Evolutionary conservation across 2,888 invertebrate species (phyloP).

Genomic region (Agelastica alni): DNA sequence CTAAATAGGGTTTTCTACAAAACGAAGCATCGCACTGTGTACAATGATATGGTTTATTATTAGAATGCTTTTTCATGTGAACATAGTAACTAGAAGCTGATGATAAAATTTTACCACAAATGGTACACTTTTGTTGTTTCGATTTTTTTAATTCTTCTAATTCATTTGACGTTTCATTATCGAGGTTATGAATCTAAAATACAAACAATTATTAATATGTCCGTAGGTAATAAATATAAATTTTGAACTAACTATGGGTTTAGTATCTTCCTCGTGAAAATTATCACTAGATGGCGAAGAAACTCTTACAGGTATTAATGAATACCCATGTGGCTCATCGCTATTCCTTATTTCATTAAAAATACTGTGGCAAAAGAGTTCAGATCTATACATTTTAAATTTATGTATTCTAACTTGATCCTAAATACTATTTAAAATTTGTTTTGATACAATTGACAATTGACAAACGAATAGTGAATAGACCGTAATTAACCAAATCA

Average conservation of each 20-base stretch:
- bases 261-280: slow-evolving; percentile 13
- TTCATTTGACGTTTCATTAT: slow-evolving; percentile 11
- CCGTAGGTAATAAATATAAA: too few species aligned
- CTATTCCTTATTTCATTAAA: slow-evolving; percentile 18
- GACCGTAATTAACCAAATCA: too few species aligned
- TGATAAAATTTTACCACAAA: slow-evolving; percentile 77
- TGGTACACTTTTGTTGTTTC: slow-evolving; percentile 77
- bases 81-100: slow-evolving; percentile 80
- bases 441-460: slow-evolving; percentile 9
- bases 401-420: background rate
- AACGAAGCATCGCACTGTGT: slow-evolving; percentile 78
- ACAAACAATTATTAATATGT: too few species aligned
- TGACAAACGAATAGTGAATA: too few species aligned
- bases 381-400: slow-evolving; percentile 20
- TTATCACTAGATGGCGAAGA: slow-evolving; percentile 6
- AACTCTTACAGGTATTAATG: slow-evolving; percentile 2
- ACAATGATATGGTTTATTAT: slow-evolving; percentile 80
- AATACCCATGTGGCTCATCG: slow-evolving; percentile 8
- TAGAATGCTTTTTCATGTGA: slow-evolving; percentile 81
- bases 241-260: slow-evolving; percentile 11
- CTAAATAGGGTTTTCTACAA: slow-evolving; percentile 79
- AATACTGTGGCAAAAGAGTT: slow-evolving; percentile 33
- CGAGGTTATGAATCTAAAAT: slow-evolving; percentile 14
- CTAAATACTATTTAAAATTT: slow-evolving; percentile 16
- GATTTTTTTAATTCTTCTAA: slow-evolving; percentile 57